These are phyloP conservation scores for Neoitamus cyanurus DNA, from an alignment of 2,888 invertebrate species.

Conservation along the genomic window DNA sequence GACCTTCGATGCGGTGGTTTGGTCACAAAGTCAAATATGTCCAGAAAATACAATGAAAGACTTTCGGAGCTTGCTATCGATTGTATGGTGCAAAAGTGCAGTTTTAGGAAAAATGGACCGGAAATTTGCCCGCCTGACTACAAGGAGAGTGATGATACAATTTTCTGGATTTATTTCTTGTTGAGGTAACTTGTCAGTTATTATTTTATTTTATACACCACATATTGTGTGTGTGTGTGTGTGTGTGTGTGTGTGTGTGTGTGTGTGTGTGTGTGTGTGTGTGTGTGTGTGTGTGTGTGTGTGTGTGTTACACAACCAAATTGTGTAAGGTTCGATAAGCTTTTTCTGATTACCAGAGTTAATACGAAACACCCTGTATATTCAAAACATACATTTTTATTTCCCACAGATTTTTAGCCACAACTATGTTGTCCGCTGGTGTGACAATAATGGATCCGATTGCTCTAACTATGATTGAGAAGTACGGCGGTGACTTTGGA, in stretches of 20 bases:
- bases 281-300: too few relatives aligned
- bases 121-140: conserved; percentile 84
- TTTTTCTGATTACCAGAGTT: too few relatives aligned
- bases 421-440: conserved; percentile 84
- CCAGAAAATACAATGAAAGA: conserved; percentile 69
- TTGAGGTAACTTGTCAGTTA: conserved; percentile 63
- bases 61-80: conserved; percentile 74
- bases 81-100: conserved; percentile 82
- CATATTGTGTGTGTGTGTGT: too few relatives aligned
- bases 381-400: background rate
- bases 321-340: too few relatives aligned
- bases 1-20: conserved; percentile 81
- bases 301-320: too few relatives aligned
- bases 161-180: conserved; percentile 86
- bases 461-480: conserved; percentile 85
- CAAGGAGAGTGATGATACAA: conserved; percentile 79
- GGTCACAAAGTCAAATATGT: conserved; percentile 75
- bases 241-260: too few relatives aligned
- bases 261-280: too few relatives aligned
- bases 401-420: conserved; percentile 75
- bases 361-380: too few relatives aligned
- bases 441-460: conserved; percentile 91
- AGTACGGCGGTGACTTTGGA: conserved; percentile 84
- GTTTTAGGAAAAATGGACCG: conserved; percentile 79
- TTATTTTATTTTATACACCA: background rate